Percentiles rank a stretch among this genome's conserved stretches.
phyloP scores from a whole-genome alignment of 2,888 invertebrate species.

The Ichneumon xanthorius region DNA sequence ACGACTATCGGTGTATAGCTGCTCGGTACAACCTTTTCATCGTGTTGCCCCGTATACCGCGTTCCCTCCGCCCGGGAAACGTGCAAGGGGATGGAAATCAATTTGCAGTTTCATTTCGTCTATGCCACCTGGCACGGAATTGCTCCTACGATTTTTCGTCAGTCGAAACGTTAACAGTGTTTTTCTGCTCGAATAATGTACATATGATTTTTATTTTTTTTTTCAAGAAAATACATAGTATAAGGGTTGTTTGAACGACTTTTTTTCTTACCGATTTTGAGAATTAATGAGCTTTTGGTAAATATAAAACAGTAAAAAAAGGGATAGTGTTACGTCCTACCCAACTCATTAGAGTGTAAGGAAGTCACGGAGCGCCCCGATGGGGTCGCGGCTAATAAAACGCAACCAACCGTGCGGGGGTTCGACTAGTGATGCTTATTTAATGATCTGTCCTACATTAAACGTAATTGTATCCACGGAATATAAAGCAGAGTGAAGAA shows the following conservation, averaged over 20 bases:
- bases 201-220: neutral
- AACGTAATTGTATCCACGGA: too few species aligned
- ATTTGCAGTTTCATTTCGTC: constrained; percentile 42
- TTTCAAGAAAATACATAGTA: neutral
- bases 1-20: constrained; percentile 8
- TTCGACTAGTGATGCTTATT: too few species aligned
- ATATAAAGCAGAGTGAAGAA: too few species aligned
- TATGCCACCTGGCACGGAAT: neutral
- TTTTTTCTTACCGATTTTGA: neutral
- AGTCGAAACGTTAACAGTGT: neutral
- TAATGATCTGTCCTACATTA: too few species aligned
- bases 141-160: constrained; percentile 17
- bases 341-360: too few species aligned
- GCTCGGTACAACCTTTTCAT: constrained; percentile 35
- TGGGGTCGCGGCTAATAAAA: too few species aligned
- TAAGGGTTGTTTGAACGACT: neutral
- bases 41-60: constrained; percentile 10
- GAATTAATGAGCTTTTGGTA: too few species aligned
- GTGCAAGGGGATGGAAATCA: constrained; percentile 47
- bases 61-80: neutral
- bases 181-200: neutral
- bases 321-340: too few species aligned
- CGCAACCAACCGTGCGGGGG: too few species aligned
- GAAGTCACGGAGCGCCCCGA: too few species aligned
- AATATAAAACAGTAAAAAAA: too few species aligned